Evolutionary conservation across 2,888 invertebrate species (phyloP).

Genomic region (Incurvaria masculella): DNA sequence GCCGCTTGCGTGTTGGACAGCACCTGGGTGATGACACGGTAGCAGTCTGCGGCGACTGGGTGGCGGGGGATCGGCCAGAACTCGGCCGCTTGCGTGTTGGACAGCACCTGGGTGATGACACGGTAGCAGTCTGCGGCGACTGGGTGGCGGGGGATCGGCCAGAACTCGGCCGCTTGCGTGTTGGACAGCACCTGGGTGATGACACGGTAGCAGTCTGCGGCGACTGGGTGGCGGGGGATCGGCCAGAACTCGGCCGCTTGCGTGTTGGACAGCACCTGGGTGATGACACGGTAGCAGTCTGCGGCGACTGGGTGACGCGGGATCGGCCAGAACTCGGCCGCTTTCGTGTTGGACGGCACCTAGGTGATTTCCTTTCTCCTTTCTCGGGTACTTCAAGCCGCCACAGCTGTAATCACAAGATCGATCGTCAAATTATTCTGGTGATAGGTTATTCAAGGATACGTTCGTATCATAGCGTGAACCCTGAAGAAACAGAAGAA

Average conservation of each 20-base stretch:
- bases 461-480: too few species aligned
- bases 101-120: constrained; percentile 78
- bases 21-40: constrained; percentile 86
- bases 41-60: constrained; percentile 83
- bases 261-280: constrained; percentile 79
- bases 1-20: constrained; percentile 81
- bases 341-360: constrained; percentile 73
- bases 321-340: constrained; percentile 90
- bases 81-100: constrained; percentile 78
- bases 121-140: too few species aligned
- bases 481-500: too few species aligned
- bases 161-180: too few species aligned
- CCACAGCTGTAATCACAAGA: constrained; percentile 75
- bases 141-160: too few species aligned
- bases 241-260: constrained; percentile 90
- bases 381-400: constrained; percentile 88
- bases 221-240: constrained; percentile 85
- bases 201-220: constrained; percentile 83
- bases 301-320: constrained; percentile 87
- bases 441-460: too few species aligned
- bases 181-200: too few species aligned
- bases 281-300: constrained; percentile 83
- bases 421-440: too few species aligned
- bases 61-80: constrained; percentile 94
- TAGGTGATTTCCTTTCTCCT: too few species aligned